A percentile compares a stretch with the other conserved stretches of the same genome.
Conservation (phyloP, 2,888 invertebrate genomes). For the Timema cristinae region DNA sequence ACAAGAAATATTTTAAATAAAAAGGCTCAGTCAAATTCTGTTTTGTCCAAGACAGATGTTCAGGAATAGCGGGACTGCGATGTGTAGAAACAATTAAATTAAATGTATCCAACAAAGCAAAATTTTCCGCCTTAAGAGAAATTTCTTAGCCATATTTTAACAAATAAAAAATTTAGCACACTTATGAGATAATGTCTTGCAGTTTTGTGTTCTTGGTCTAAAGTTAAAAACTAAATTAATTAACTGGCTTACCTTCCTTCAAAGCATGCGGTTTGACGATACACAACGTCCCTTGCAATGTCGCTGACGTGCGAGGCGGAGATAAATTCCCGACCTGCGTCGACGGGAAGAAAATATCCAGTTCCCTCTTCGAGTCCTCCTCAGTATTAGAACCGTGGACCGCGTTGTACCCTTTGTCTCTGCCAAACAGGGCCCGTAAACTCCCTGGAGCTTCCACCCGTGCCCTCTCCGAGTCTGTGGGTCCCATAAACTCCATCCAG, state of each 20-base stretch:
- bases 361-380: constrained; percentile 53
- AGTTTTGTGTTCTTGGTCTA: background rate
- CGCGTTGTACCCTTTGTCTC: constrained; percentile 62
- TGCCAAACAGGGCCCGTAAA: constrained; percentile 64
- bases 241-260: constrained; percentile 57
- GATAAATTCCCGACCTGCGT: no score
- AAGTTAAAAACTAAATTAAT: constrained; percentile 34
- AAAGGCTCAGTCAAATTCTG: no score
- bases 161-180: background rate
- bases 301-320: constrained; percentile 48
- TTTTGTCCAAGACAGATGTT: no score
- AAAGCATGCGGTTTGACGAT: constrained; percentile 89
- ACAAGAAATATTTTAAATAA: no score
- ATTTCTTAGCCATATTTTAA: no score
- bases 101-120: no score
- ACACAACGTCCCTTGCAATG: constrained; percentile 69
- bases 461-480: constrained; percentile 58
- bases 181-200: background rate
- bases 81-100: no score
- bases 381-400: constrained; percentile 61
- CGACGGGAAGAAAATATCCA: constrained; percentile 32
- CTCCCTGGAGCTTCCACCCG: constrained; percentile 51
- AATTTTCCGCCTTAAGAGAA: no score
- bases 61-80: no score
- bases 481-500: constrained; percentile 59